Conservation (phyloP, 2,888 invertebrate species). For the Mimachlamys varia region DNA sequence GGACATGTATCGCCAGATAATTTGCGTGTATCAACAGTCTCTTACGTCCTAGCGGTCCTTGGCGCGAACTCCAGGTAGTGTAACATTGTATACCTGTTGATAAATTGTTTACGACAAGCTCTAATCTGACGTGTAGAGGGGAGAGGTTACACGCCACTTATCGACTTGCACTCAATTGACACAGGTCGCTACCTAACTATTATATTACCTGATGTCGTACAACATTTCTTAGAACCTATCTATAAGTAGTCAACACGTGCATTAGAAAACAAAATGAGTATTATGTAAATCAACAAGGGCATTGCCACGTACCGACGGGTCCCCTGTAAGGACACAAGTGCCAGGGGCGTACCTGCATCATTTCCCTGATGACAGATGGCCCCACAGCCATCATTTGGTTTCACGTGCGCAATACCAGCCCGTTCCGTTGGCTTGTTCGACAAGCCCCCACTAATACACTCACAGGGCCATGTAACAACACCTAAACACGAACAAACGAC, state of each 20-base stretch:
- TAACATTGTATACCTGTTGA: neutral
- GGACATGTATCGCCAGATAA: neutral
- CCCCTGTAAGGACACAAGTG: neutral
- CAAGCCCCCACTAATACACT: neutral
- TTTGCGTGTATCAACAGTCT: neutral
- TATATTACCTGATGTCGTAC: neutral
- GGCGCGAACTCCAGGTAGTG: neutral
- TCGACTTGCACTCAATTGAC: neutral
- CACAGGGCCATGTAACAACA: neutral
- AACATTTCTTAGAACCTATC: neutral
- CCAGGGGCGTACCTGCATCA: neutral
- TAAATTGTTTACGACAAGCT: neutral
- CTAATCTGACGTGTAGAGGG: neutral
- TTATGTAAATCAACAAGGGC: neutral
- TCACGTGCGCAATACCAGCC: neutral
- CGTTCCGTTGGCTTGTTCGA: neutral
- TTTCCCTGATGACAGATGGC: neutral
- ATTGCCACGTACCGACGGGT: neutral
- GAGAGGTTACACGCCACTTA: neutral
- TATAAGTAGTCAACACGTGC: neutral
- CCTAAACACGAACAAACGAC: neutral
- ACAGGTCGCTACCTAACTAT: neutral
- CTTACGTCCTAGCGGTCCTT: too few species aligned
- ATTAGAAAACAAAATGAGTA: neutral
- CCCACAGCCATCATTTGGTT: neutral